These are phyloP conservation scores for Pelodiscus sinensis DNA, from an alignment of 2,113 vertebrate species.

Conservation along the genomic window DNA sequence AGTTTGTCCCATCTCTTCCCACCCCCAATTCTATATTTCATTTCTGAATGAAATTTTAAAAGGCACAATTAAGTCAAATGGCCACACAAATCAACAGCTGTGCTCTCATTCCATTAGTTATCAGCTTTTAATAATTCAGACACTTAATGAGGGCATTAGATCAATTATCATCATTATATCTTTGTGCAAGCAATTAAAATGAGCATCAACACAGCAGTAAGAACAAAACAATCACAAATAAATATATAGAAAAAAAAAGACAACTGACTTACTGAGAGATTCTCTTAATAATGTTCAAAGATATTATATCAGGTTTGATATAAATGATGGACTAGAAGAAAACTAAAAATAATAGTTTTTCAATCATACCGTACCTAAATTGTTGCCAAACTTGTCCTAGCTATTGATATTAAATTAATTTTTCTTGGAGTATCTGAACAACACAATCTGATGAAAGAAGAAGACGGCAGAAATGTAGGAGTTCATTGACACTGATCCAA, in stretches of 20 bases:
- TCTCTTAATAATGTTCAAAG: slow-evolving; percentile 3
- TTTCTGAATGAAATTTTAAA: neutral
- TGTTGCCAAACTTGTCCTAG: slow-evolving; percentile 26
- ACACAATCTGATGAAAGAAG: slow-evolving; percentile 29
- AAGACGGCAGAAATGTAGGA: slow-evolving; percentile 6
- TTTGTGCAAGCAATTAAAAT: neutral
- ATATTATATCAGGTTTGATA: neutral
- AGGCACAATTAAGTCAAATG: neutral
- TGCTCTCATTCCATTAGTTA: neutral
- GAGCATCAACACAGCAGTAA: neutral
- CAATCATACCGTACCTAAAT: slow-evolving; percentile 12
- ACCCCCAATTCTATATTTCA: rapidly evolving
- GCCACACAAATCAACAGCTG: neutral
- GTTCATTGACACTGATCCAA: slow-evolving; percentile 46
- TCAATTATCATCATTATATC: neutral
- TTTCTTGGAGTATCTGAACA: slow-evolving; percentile 16
- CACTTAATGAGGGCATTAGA: neutral
- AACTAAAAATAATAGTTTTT: neutral
- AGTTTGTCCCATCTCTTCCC: rapidly evolving
- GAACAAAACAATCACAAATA: neutral
- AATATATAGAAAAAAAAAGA: neutral
- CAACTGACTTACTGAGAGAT: neutral
- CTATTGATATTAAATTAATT: slow-evolving; percentile 20
- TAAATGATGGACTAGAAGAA: neutral
- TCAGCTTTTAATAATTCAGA: neutral